A percentile compares a stretch with the other conserved stretches of the same genome.
phyloP scores from a whole-genome alignment of 1,140 invertebrate genomes.

The Harlomillsia oculata region DNA sequence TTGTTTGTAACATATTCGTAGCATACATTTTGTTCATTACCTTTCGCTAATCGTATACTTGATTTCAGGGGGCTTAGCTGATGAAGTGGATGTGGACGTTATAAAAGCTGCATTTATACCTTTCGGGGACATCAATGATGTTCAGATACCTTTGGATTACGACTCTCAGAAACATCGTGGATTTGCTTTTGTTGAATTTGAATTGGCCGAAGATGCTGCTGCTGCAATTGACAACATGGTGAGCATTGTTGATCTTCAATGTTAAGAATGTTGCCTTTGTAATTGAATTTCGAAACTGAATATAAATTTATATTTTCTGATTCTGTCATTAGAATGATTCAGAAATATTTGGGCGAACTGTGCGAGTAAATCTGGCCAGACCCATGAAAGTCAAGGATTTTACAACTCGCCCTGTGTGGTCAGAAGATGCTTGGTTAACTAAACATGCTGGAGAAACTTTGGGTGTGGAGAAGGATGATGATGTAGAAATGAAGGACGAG shows the following conservation, averaged over 20 bases:
- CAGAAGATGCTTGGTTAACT: conserved; percentile 92
- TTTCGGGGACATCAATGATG: conserved; percentile 94
- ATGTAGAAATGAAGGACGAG: conserved; percentile 15
- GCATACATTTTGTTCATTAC: neutral
- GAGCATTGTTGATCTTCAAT: conserved; percentile 34
- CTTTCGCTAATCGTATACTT: neutral
- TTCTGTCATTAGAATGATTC: conserved; percentile 73
- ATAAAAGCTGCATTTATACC: conserved; percentile 93
- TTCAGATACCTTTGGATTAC: conserved; percentile 97
- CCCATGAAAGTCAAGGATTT: conserved; percentile 92
- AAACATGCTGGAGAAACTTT: conserved; percentile 84
- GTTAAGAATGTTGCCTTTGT: neutral
- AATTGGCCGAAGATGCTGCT: conserved; percentile 73
- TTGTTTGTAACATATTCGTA: neutral
- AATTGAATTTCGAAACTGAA: neutral
- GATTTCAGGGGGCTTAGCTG: conserved; percentile 74
- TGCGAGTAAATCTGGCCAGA: conserved; percentile 93
- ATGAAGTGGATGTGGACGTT: conserved; percentile 94
- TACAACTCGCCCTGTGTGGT: conserved; percentile 89
- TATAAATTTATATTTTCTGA: neutral
- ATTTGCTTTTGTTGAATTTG: conserved; percentile 98
- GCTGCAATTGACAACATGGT: conserved; percentile 99
- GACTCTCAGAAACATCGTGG: conserved; percentile 93
- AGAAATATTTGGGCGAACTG: conserved; percentile 92
- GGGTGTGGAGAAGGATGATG: conserved; percentile 37